phyloP scores from a whole-genome alignment of 1,140 invertebrate genomes.

The Drosophila tristis region DNA sequence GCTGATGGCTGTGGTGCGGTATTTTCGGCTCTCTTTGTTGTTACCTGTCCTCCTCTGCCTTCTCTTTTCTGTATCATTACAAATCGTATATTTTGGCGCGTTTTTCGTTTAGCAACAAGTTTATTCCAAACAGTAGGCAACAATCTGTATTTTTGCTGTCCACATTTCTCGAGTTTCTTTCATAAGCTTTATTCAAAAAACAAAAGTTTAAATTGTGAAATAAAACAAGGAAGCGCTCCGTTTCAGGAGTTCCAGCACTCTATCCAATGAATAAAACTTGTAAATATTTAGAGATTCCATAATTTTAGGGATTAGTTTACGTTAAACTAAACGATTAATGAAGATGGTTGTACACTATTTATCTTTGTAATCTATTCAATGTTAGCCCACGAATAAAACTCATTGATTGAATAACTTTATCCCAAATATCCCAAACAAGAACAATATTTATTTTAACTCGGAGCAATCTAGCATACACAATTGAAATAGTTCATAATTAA shows the following conservation, averaged over 20 bases:
- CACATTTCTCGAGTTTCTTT: not conserved
- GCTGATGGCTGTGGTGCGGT: slow-evolving; percentile 69
- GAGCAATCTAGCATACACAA: not conserved
- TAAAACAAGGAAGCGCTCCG: too few relatives aligned
- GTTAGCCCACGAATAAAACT: slow-evolving; percentile 39
- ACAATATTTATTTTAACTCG: not conserved
- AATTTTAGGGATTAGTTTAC: slow-evolving; percentile 46
- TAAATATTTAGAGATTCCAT: slow-evolving; percentile 57
- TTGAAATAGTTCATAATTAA: not conserved
- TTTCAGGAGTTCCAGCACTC: not conserved
- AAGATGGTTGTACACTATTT: not conserved
- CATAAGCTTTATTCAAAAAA: not conserved
- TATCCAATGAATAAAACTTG: slow-evolving; percentile 72
- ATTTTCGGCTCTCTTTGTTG: slow-evolving; percentile 55
- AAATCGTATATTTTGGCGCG: slow-evolving; percentile 57
- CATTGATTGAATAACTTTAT: slow-evolving; percentile 49
- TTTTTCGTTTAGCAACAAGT: slow-evolving; percentile 75
- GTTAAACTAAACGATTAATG: slow-evolving; percentile 54
- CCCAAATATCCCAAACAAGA: slow-evolving; percentile 6
- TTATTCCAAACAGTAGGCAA: slow-evolving; percentile 52
- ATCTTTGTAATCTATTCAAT: slow-evolving; percentile 22
- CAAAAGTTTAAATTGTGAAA: too few relatives aligned
- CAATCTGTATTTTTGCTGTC: not conserved
- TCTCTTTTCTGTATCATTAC: not conserved
- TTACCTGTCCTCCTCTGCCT: not conserved